Base-by-base conservation (phyloP, 2,888 invertebrate genomes). In the Julus scandinavius region DNA sequence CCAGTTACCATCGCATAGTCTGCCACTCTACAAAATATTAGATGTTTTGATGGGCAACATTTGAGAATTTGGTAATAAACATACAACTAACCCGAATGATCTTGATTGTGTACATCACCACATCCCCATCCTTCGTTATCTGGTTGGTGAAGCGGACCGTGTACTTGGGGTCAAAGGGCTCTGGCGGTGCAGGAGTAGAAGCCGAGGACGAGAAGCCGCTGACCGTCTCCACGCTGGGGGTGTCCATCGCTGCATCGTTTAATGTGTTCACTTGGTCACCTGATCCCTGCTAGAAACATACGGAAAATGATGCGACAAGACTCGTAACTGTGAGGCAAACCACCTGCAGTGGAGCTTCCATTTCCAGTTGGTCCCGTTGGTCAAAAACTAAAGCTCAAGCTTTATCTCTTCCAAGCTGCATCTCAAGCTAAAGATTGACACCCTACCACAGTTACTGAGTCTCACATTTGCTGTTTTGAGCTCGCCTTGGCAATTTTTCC, bases 61-160 rank as follows among this genome's bases (percentile, higher is more conserved):
- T 29, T 29, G 29, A 29, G 29, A 29, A 29, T 80, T 80, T 15
- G 50, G 13, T 29, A 40, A 40, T 15, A 63, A 63, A 29, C 63
- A n/a, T n/a, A 13, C 45, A 29, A 86, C 86, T 49, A 20, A 91
- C 91, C 88, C 89, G 90, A 45, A 88, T 89, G 83, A 90, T 90
- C 85, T 90, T 90, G 63, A 91, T 89, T 17, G 90, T 90, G 87
- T 91, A 91, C 87, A 90, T 91, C 17, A 91, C 90, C 40, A 90
- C 89, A 86, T 91, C 91, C 13, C 91, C 91, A 89, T 91, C 91
- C 89, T 91, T 91, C 29, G 90, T 91, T 29, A 91, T 90, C 45
- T 90, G 87, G 80, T 91, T 90, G 45, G 91, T 91, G 86, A 91
- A 90, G 20, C 89, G 89, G 1, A 91, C 91, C n/a, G 89, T 88